Conservation (phyloP, 1,140 invertebrate genomes). For the Helicoverpa armigera region DNA sequence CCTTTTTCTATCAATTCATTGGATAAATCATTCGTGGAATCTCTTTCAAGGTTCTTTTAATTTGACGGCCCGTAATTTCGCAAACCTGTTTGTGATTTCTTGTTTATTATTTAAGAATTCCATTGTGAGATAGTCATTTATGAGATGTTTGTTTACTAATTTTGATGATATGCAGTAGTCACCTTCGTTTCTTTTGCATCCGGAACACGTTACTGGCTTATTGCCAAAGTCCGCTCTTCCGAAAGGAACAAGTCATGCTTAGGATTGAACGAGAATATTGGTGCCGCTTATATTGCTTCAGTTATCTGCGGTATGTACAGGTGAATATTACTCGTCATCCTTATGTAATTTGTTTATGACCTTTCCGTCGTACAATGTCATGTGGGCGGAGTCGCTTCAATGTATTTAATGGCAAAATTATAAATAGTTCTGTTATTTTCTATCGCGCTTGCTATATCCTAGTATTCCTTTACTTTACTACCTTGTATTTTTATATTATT, state of each 20-base stretch:
- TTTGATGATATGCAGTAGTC: slow-evolving; percentile 15
- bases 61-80: slow-evolving; percentile 2
- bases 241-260: slow-evolving; percentile 34
- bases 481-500: too few species aligned
- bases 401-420: too few species aligned
- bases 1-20: background rate
- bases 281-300: background rate
- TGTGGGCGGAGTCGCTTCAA: background rate
- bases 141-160: slow-evolving; percentile 19
- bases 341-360: background rate
- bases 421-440: background rate
- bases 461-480: too few species aligned
- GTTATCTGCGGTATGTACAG: background rate
- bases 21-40: slow-evolving; percentile 17
- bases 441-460: too few species aligned
- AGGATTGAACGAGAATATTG: background rate
- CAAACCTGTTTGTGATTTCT: slow-evolving; percentile 28
- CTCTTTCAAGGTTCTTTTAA: slow-evolving; percentile 2
- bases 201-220: slow-evolving; percentile 15
- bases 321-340: background rate
- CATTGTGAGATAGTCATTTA: slow-evolving; percentile 2
- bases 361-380: slow-evolving; percentile 16
- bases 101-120: slow-evolving; percentile 22
- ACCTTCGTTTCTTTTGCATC: slow-evolving; percentile 30
- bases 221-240: slow-evolving; percentile 24